phyloP scores from a whole-genome alignment of 2,888 invertebrate species.

The Nemoura dubitans region DNA sequence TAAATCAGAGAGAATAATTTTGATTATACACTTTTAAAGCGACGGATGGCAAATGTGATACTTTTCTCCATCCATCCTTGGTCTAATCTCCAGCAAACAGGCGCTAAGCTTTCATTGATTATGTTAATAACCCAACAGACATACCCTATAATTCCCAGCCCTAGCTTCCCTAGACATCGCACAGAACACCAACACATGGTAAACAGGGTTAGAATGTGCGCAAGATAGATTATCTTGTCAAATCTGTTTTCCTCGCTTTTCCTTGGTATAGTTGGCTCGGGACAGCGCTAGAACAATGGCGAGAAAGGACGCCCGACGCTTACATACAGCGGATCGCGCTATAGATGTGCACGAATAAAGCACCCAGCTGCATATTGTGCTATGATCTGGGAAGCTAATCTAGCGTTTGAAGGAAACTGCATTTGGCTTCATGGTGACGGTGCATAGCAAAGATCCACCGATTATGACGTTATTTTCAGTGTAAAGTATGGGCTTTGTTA shows the following conservation, averaged over 20 bases:
- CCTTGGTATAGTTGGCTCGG: not conserved
- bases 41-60: not conserved
- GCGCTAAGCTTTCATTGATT: slow-evolving; percentile 20
- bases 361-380: not conserved
- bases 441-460: not conserved
- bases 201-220: slow-evolving; percentile 18
- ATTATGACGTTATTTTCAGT: not conserved
- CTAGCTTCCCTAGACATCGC: not conserved
- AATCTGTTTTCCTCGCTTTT: slow-evolving; percentile 20
- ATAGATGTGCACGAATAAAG: not conserved
- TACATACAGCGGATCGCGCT: not conserved
- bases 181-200: not conserved
- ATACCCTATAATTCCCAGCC: not conserved
- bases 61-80: not conserved
- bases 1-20: not conserved
- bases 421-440: not conserved
- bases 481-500: not conserved
- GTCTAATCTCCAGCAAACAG: not conserved
- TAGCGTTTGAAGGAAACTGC: not conserved
- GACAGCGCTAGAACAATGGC: slow-evolving; percentile 17
- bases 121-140: not conserved
- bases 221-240: slow-evolving; percentile 27
- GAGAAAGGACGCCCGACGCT: slow-evolving; percentile 31
- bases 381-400: not conserved
- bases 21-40: not conserved